Conservation (phyloP, 1,140 invertebrate genomes). For the Penaeus vannamei region DNA sequence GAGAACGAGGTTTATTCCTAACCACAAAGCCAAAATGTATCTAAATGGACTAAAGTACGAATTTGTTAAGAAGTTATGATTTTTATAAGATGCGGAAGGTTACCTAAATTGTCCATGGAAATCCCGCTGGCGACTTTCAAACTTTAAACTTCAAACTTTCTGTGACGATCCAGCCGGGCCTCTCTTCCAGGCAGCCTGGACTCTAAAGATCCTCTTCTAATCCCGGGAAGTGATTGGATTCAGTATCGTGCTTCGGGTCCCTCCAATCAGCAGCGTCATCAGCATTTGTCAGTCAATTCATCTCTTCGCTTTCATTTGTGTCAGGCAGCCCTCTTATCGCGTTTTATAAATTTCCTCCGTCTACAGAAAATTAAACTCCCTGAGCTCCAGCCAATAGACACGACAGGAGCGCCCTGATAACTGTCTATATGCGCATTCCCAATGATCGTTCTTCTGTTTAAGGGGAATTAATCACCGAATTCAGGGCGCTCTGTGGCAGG, state of each 20-base stretch:
- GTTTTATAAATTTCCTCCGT: conserved; percentile 50
- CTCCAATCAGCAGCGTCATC: conserved; percentile 52
- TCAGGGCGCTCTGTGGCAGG: no score
- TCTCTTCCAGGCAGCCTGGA: neutral
- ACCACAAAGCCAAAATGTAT: no score
- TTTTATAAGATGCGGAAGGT: no score
- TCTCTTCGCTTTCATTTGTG: conserved; percentile 58
- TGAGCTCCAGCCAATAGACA: no score
- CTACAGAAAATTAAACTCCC: conserved; percentile 44
- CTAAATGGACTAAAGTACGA: no score
- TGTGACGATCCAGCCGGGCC: neutral
- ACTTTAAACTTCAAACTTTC: neutral
- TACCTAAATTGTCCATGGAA: no score
- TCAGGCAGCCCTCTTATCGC: conserved; percentile 47
- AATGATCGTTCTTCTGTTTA: conserved; percentile 54
- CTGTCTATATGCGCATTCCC: conserved; percentile 36
- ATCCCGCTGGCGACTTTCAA: neutral
- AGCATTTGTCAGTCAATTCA: conserved; percentile 61
- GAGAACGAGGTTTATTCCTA: no score
- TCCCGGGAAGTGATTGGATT: conserved; percentile 38
- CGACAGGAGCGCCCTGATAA: neutral
- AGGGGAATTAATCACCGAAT: conserved; percentile 49
- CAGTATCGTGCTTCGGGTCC: neutral
- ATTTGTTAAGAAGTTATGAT: no score
- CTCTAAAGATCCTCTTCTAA: conserved; percentile 14